These are phyloP conservation scores for Pygoscelis antarcticus DNA, from an alignment of 2,113 vertebrate genomes.

Conservation along the genomic window DNA sequence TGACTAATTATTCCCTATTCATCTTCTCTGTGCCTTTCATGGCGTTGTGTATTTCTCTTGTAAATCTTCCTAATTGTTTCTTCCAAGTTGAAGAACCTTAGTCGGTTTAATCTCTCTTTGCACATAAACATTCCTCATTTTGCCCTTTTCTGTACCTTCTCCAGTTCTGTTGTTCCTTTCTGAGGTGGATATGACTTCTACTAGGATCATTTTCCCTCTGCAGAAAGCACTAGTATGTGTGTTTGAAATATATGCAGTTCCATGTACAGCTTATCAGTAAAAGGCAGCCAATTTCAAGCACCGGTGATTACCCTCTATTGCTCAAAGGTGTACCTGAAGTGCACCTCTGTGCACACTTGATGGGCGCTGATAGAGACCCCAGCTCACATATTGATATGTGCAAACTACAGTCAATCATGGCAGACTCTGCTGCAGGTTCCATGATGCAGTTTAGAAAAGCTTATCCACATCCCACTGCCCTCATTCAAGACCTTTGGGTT, in stretches of 20 bases:
- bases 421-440: background rate
- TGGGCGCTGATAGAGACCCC: background rate
- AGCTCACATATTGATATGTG: background rate
- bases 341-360: background rate
- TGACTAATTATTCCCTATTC: background rate
- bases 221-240: background rate
- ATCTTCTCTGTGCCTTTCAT: background rate
- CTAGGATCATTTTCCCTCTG: background rate
- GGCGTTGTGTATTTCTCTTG: background rate
- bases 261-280: background rate
- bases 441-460: background rate
- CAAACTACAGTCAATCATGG: background rate
- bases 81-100: background rate
- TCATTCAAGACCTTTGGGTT: background rate
- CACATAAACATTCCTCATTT: background rate
- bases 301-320: background rate
- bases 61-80: background rate
- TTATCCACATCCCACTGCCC: background rate
- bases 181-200: background rate
- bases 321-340: background rate
- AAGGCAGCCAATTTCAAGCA: conserved; percentile 17
- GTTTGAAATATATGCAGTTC: background rate
- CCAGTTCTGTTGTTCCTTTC: background rate
- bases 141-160: background rate
- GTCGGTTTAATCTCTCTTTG: background rate